Conservation (phyloP, 2,888 invertebrate species). For the Hypselothyrea guttata region DNA sequence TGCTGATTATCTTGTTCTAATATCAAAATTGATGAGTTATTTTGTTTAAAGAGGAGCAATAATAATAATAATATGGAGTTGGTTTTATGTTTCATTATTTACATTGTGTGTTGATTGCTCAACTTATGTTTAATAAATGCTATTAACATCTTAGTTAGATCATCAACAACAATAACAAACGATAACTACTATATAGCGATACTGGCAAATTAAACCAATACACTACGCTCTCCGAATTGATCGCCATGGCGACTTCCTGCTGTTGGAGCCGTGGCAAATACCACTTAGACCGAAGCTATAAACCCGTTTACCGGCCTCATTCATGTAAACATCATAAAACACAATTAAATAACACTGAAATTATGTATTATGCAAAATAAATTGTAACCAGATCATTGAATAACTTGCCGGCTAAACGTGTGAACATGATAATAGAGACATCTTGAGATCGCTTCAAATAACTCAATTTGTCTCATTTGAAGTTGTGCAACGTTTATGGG, state of each 20-base stretch:
- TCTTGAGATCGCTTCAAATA: no score
- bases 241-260: no score
- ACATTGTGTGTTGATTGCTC: no score
- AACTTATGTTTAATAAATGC: neutral
- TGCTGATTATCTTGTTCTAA: neutral
- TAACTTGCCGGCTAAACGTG: slow-evolving; percentile 23
- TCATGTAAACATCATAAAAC: slow-evolving; percentile 42
- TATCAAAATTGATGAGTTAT: no score
- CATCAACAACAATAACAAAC: slow-evolving; percentile 9
- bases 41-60: no score
- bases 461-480: no score
- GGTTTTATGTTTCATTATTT: no score
- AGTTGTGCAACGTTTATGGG: no score
- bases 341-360: slow-evolving; percentile 41
- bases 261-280: neutral
- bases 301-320: slow-evolving; percentile 40
- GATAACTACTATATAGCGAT: slow-evolving; percentile 1
- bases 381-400: slow-evolving; percentile 24
- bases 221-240: no score
- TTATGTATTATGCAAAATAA: slow-evolving; percentile 46
- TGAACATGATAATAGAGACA: slow-evolving; percentile 5
- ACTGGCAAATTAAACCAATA: slow-evolving; percentile 4
- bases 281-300: slow-evolving; percentile 24
- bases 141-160: slow-evolving; percentile 27
- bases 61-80: no score